These are phyloP conservation scores for Blennius ocellaris DNA, from an alignment of 2,113 vertebrate species.

Conservation along the genomic window DNA sequence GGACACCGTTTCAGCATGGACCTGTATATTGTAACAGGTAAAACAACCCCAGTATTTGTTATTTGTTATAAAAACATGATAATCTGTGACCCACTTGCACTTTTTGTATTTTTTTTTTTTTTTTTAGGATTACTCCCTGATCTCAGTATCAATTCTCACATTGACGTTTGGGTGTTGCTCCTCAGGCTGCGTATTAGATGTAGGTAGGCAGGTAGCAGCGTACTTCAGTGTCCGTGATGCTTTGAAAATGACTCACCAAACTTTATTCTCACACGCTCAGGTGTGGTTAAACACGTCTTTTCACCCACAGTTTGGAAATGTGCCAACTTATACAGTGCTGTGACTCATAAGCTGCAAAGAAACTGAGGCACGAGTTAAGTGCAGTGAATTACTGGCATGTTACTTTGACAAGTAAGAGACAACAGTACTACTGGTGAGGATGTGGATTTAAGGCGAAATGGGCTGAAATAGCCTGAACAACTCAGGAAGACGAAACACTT, in stretches of 20 bases:
- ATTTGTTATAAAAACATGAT: slow-evolving; percentile 21
- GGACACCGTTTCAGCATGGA: not conserved
- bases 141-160: slow-evolving; percentile 10
- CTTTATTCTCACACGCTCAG: not conserved
- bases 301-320: too few relatives aligned
- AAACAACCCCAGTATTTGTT: slow-evolving; percentile 17
- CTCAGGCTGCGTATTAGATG: not conserved
- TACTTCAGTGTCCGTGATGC: not conserved
- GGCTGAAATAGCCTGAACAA: too few relatives aligned
- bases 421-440: too few relatives aligned
- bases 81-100: slow-evolving; percentile 38
- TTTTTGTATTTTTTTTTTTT: not conserved
- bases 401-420: too few relatives aligned
- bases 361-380: too few relatives aligned
- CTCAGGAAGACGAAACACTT: too few relatives aligned
- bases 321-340: too few relatives aligned
- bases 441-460: too few relatives aligned
- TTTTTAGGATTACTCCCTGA: not conserved
- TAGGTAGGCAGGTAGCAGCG: not conserved
- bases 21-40: slow-evolving; percentile 20
- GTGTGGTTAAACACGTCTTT: not conserved
- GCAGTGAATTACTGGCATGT: too few relatives aligned
- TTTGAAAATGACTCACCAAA: slow-evolving; percentile 13
- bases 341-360: too few relatives aligned
- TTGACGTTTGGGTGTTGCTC: slow-evolving; percentile 2